phyloP scores from a whole-genome alignment of 2,797 vertebrate genomes.

The Capromys pilorides region DNA sequence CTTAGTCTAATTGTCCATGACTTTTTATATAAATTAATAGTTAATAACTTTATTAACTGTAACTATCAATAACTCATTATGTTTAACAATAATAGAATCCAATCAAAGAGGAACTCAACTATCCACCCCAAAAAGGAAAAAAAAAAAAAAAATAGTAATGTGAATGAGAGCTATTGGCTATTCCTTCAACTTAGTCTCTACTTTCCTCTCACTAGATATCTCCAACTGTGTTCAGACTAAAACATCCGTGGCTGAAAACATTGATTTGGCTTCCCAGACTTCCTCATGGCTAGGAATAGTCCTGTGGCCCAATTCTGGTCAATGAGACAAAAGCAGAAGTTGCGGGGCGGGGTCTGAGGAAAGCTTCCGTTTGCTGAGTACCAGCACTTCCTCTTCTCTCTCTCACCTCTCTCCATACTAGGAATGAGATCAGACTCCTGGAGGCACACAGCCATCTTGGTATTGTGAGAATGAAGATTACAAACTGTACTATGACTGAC shows the following conservation, averaged over 20 bases:
- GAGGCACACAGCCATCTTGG: neutral
- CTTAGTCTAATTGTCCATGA: neutral
- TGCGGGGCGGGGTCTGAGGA: neutral
- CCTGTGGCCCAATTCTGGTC: neutral
- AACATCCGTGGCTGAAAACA: neutral
- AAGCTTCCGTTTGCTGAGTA: neutral
- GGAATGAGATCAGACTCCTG: neutral
- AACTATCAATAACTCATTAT: neutral
- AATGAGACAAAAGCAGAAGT: neutral
- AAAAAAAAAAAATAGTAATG: neutral
- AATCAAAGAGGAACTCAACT: neutral
- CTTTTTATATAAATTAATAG: neutral
- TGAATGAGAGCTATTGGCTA: neutral
- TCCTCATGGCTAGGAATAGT: neutral
- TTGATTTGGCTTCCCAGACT: neutral
- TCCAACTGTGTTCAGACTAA: neutral
- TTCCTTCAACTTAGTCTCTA: neutral
- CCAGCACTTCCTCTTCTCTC: neutral
- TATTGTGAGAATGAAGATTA: neutral
- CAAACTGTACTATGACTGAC: neutral
- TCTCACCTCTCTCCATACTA: neutral
- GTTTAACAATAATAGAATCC: slow-evolving; percentile 21
- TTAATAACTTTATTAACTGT: neutral
- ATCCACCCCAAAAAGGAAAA: neutral
- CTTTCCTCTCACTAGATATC: slow-evolving; percentile 17